Evolutionary conservation across 2,888 invertebrate species (phyloP).

Genomic region (Agrotis clavis): DNA sequence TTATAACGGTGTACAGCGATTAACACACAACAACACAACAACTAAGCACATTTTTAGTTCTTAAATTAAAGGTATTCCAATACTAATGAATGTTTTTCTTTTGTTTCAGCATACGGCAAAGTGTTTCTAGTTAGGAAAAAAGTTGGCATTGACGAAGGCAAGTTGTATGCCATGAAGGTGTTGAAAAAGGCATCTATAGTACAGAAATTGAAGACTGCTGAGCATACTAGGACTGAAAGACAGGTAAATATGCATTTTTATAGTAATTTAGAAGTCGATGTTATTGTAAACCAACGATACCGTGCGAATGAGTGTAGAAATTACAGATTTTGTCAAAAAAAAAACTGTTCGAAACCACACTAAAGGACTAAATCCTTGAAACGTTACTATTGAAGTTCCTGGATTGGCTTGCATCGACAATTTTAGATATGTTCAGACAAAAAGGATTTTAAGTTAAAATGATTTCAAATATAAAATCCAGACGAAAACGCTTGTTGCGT

Average conservation of each 20-base stretch:
- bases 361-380: not conserved
- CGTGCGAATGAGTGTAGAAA: not conserved
- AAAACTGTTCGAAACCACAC: not conserved
- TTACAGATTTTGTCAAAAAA: not conserved
- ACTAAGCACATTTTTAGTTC: not conserved
- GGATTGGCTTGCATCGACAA: not conserved
- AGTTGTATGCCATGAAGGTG: constrained; percentile 99
- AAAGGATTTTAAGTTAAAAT: constrained; percentile 1
- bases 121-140: constrained; percentile 98
- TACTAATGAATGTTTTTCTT: constrained; percentile 55
- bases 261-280: not conserved
- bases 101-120: constrained; percentile 97
- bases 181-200: constrained; percentile 98
- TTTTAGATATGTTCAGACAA: constrained; percentile 1
- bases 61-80: not conserved
- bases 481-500: constrained; percentile 4
- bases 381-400: not conserved
- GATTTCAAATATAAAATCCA: constrained; percentile 9
- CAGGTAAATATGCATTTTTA: constrained; percentile 89
- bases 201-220: constrained; percentile 98
- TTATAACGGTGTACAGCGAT: too few relatives aligned
- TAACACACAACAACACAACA: too few relatives aligned
- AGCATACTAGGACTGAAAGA: constrained; percentile 99
- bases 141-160: constrained; percentile 96
- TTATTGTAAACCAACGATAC: not conserved